phyloP scores from a whole-genome alignment of 2,113 vertebrate genomes.

The Dryoscopus gambensis region DNA sequence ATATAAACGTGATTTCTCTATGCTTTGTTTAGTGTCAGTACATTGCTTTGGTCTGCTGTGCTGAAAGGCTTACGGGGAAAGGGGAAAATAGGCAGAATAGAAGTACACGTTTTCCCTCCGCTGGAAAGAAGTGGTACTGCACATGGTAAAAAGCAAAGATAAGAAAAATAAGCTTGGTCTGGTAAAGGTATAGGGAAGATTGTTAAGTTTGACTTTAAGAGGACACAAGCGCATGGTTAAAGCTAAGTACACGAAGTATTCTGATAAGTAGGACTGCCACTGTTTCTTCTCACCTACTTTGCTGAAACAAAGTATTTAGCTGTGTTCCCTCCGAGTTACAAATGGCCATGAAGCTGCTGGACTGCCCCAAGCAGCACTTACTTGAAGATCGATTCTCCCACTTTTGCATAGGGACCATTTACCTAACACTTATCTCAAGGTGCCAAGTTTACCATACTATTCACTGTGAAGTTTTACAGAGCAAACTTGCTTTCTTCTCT shows the following conservation, averaged over 20 bases:
- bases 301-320: background rate
- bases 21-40: background rate
- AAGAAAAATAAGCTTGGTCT: background rate
- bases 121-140: conserved; percentile 10
- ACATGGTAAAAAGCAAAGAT: background rate
- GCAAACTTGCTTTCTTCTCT: background rate
- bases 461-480: background rate
- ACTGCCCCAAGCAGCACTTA: background rate
- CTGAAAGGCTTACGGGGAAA: background rate
- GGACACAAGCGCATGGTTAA: background rate
- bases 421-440: background rate
- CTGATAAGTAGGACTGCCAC: background rate
- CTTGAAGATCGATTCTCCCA: background rate
- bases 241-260: background rate
- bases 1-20: background rate
- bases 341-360: rapidly evolving
- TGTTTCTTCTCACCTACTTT: background rate
- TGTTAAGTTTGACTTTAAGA: background rate
- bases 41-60: background rate
- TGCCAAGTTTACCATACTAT: background rate
- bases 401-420: background rate
- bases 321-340: background rate
- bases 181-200: background rate
- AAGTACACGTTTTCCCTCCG: background rate
- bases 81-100: background rate